Evolutionary conservation across 2,797 vertebrate species (phyloP).

Genomic region (Fistularia commersonii): DNA sequence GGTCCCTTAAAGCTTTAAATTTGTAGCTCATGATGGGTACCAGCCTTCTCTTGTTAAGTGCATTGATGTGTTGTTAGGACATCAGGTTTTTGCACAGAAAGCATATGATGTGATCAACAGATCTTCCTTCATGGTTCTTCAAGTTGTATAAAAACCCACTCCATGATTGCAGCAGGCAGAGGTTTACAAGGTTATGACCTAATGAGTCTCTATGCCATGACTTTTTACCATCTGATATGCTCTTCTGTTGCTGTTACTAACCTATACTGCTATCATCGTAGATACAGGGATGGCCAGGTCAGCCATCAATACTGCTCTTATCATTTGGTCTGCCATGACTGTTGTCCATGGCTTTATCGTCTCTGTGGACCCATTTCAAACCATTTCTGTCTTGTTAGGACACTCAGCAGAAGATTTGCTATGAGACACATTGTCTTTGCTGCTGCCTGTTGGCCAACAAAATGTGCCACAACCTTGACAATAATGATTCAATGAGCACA

Average conservation of each 20-base stretch:
- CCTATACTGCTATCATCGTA: constrained; percentile 62
- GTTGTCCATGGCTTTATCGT: constrained; percentile 65
- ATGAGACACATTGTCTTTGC: constrained; percentile 53
- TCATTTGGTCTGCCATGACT: constrained; percentile 60
- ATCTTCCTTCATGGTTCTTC: constrained; percentile 40
- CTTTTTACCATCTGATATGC: constrained; percentile 61
- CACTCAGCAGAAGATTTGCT: constrained; percentile 59
- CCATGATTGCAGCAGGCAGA: constrained; percentile 38
- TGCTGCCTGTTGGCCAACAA: constrained; percentile 54
- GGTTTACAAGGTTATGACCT: constrained; percentile 67
- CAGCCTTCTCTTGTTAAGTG: constrained; percentile 6
- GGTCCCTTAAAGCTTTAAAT: too few relatives aligned
- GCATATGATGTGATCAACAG: constrained; percentile 30
- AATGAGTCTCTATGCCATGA: constrained; percentile 53
- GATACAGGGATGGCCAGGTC: constrained; percentile 59
- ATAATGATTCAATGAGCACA: constrained; percentile 74
- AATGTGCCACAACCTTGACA: constrained; percentile 64
- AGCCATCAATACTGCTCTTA: constrained; percentile 69
- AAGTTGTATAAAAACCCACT: constrained; percentile 51
- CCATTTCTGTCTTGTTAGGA: constrained; percentile 60
- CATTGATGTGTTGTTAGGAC: constrained; percentile 1
- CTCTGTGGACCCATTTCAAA: constrained; percentile 61
- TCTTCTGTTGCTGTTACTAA: constrained; percentile 51
- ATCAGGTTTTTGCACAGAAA: constrained; percentile 8
- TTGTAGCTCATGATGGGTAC: too few relatives aligned